phyloP scores from a whole-genome alignment of 2,888 invertebrate genomes.

The Drosophila dives region DNA sequence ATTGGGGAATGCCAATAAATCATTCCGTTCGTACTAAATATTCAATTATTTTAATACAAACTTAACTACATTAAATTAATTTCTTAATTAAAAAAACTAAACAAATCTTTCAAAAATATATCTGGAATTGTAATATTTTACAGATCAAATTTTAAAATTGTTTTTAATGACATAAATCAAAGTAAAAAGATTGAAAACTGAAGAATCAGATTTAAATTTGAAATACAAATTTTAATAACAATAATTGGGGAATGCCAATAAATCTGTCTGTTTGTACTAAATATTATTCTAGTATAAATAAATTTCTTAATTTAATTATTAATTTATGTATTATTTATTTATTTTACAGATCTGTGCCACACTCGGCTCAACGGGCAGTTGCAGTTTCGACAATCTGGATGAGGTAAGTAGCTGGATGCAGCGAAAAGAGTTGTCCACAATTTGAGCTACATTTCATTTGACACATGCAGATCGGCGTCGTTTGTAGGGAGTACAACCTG shows the following conservation, averaged over 20 bases:
- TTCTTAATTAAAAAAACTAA: too few relatives aligned
- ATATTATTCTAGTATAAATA: neutral
- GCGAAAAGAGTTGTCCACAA: neutral
- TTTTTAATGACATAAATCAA: too few relatives aligned
- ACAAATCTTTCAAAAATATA: too few relatives aligned
- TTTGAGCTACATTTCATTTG: neutral
- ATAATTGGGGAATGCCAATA: neutral
- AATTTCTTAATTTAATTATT: neutral
- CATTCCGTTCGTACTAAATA: too few relatives aligned
- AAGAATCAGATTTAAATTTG: neutral
- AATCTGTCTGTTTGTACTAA: neutral
- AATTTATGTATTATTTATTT: too few relatives aligned
- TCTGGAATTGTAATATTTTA: too few relatives aligned
- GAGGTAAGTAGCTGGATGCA: slow-evolving; percentile 73
- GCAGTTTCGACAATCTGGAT: slow-evolving; percentile 96
- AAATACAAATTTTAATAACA: neutral
- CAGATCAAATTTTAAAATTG: too few relatives aligned
- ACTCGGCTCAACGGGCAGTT: slow-evolving; percentile 98
- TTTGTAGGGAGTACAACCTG: slow-evolving; percentile 91
- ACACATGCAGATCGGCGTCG: slow-evolving; percentile 85
- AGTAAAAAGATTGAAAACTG: neutral
- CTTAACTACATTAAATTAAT: too few relatives aligned
- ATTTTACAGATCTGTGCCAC: slow-evolving; percentile 94
- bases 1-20: too few relatives aligned
- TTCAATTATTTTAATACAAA: too few relatives aligned